Conservation (phyloP, 2,113 vertebrate genomes). For the Ceuthmochares aereus region DNA sequence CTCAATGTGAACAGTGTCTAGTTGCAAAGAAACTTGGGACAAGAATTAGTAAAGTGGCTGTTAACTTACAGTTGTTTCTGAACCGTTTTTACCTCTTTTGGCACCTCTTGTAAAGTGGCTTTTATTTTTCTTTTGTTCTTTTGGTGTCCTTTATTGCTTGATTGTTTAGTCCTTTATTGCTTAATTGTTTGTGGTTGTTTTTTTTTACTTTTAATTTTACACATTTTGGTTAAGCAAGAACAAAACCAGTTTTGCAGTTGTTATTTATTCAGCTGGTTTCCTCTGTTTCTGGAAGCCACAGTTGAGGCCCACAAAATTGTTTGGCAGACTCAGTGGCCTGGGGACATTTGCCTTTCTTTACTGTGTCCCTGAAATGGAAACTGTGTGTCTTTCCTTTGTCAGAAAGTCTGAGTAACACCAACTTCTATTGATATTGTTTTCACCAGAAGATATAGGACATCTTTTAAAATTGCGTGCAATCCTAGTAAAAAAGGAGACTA, state of each 20-base stretch:
- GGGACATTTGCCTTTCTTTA: not conserved
- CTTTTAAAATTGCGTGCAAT: not conserved
- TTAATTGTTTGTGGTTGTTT: not conserved
- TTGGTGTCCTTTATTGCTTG: not conserved
- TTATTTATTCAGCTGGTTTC: not conserved
- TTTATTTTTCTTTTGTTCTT: not conserved
- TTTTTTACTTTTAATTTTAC: not conserved
- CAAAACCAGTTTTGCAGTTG: not conserved
- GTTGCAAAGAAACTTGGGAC: slow-evolving; percentile 75
- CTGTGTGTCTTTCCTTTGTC: not conserved
- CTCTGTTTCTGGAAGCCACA: not conserved
- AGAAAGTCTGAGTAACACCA: not conserved
- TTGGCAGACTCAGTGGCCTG: not conserved
- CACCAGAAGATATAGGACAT: not conserved
- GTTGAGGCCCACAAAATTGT: not conserved
- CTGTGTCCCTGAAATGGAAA: not conserved
- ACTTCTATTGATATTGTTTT: not conserved
- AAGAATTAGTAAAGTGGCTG: slow-evolving; percentile 51
- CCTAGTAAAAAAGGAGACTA: not conserved
- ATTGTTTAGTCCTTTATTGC: not conserved
- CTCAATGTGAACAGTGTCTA: slow-evolving; percentile 77
- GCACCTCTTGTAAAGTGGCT: not conserved
- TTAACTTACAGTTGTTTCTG: slow-evolving; percentile 32
- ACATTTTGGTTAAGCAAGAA: slow-evolving; percentile 6
- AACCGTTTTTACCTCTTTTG: slow-evolving; percentile 40